These are phyloP conservation scores for Muschampia plurimacula DNA, from an alignment of 2,888 invertebrate genomes.

Conservation along the genomic window DNA sequence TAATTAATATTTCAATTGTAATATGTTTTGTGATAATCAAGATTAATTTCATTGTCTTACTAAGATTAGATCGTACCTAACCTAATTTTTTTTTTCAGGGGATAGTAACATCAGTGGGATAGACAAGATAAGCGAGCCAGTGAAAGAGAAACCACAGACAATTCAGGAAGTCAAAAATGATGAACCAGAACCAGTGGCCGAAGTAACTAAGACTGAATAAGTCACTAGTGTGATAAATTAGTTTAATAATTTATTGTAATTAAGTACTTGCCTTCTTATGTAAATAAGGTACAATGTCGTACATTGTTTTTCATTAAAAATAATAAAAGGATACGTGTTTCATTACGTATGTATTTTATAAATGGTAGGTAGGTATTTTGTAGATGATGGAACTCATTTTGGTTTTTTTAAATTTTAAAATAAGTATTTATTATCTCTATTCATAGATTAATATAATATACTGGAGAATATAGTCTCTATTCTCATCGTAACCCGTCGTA, in stretches of 20 bases:
- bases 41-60: background rate
- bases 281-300: slow-evolving; percentile 40
- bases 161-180: slow-evolving; percentile 44
- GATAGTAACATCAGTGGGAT: slow-evolving; percentile 63
- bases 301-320: slow-evolving; percentile 28
- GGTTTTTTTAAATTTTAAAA: too few species aligned
- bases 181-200: slow-evolving; percentile 51
- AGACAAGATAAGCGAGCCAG: slow-evolving; percentile 42
- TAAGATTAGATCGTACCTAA: background rate
- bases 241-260: slow-evolving; percentile 44
- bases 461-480: too few species aligned
- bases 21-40: background rate
- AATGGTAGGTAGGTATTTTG: too few species aligned
- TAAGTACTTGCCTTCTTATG: slow-evolving; percentile 42
- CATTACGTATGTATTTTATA: background rate
- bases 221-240: slow-evolving; percentile 46
- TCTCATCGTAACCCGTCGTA: too few species aligned
- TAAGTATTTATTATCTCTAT: too few species aligned
- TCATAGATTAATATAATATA: too few species aligned
- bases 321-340: background rate
- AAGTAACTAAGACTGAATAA: slow-evolving; percentile 71
- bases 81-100: slow-evolving; percentile 56
- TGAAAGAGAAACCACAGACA: slow-evolving; percentile 29
- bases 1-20: background rate
- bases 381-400: too few species aligned